Evolutionary conservation across 37 sponge, comb jelly and placozoan genomes (phyloP).

Genomic region (Chondrilla cf. caribensis): DNA sequence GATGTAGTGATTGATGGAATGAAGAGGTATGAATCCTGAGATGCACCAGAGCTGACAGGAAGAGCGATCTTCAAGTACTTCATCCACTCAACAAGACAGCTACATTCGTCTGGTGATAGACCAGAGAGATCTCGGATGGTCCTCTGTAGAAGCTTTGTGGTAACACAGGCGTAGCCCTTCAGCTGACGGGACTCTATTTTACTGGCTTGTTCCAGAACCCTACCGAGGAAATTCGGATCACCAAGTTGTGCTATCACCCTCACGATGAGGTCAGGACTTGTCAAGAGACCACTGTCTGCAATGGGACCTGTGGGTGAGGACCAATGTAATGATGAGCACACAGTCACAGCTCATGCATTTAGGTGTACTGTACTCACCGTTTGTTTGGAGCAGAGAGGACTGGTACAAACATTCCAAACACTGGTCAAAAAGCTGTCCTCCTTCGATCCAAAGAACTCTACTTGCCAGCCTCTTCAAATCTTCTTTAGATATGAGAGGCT

Average conservation of each 20-base stretch:
- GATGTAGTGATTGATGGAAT: constrained; percentile 42
- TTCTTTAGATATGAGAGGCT: background rate
- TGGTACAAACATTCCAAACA: background rate
- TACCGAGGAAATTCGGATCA: background rate
- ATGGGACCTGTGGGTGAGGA: too few relatives aligned
- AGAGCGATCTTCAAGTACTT: constrained; percentile 39
- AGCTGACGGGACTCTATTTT: background rate
- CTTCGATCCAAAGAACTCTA: constrained; percentile 18
- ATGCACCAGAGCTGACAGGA: background rate
- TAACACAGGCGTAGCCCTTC: background rate
- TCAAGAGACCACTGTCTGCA: background rate
- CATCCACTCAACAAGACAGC: constrained; percentile 45
- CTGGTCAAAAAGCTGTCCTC: constrained; percentile 6
- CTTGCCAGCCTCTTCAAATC: background rate
- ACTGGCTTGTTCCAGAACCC: background rate
- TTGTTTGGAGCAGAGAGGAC: background rate
- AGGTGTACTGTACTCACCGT: background rate
- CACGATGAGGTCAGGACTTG: background rate
- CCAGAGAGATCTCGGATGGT: background rate
- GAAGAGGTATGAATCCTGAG: constrained; percentile 25
- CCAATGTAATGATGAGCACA: too few relatives aligned
- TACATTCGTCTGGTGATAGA: background rate
- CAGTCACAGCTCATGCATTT: too few relatives aligned
- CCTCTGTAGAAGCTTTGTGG: background rate
- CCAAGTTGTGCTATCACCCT: background rate